Percentiles rank a stretch among this genome's conserved stretches.
These are phyloP conservation scores for Drosophila insularis DNA, from an alignment of 1,140 invertebrate genomes.

Conservation along the genomic window DNA sequence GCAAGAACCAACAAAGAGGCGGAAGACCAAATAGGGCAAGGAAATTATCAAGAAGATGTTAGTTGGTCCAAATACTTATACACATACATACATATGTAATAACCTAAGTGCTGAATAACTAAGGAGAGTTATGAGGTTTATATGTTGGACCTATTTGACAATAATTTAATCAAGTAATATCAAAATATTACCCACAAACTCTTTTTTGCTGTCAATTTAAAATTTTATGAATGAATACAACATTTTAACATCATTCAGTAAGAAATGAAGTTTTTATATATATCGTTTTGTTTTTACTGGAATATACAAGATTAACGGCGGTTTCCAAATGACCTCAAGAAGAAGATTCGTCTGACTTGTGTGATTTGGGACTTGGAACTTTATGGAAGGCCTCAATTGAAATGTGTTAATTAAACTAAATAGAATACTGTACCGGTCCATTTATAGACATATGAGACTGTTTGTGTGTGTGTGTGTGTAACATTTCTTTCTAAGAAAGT, in stretches of 20 bases:
- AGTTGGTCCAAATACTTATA: background rate
- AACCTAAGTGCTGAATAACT: too few relatives aligned
- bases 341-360: slow-evolving; percentile 5
- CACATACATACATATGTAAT: background rate
- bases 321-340: slow-evolving; percentile 51
- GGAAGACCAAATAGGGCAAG: background rate
- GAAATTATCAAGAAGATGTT: slow-evolving; percentile 12
- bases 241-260: background rate
- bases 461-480: slow-evolving; percentile 39
- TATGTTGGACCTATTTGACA: too few relatives aligned
- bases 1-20: background rate
- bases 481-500: slow-evolving; percentile 60
- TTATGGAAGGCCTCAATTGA: slow-evolving; percentile 28
- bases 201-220: background rate
- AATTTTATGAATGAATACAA: background rate
- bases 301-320: slow-evolving; percentile 71
- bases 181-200: too few relatives aligned
- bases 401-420: slow-evolving; percentile 66
- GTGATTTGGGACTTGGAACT: background rate
- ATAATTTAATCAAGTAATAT: too few relatives aligned
- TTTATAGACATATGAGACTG: background rate
- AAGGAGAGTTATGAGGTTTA: too few relatives aligned
- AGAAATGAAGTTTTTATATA: background rate
- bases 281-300: slow-evolving; percentile 44
- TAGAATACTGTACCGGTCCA: background rate